Evolutionary conservation across 2,888 invertebrate genomes (phyloP), one percentile per base, ranked within the genome.

Genomic region (Resseliella maxima): DNA sequence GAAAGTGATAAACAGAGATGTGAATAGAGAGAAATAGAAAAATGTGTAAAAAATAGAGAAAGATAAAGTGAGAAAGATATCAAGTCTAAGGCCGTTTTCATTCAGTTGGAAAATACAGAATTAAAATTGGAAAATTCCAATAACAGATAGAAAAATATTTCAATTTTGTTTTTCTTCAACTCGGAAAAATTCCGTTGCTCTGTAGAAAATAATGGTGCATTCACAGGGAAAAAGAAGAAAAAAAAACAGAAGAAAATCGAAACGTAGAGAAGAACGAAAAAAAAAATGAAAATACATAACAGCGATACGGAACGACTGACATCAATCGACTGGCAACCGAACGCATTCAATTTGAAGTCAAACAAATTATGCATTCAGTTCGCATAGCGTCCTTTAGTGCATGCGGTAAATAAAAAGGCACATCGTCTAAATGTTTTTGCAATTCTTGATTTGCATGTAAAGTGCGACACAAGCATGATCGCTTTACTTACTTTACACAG

Each of bases 341-440:
- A 72, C 31, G 72, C 31, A 72, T 72, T 72, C 31, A 15, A 31
- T 31, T 31, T 15, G 31, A 72, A 72, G 72, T 72, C 72, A 18
- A 72, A 35, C 72, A 72, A 72, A 72, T 72, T 72, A 72, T 31
- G 72, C 72, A 72, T 72, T 31, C 72, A 31, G 2, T 21, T 72
- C 72, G 72, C 72, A 72, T 31, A 59, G 59, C 72, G 18, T 31
- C 27, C 12, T 72, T 72, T 72, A 2, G 0, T 72, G 72, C 72
- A 72, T 72, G 27, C 24, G 24, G 59, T 59, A 59, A 59, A 59
- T 59, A 59, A 59, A 27, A 2, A 59, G 5, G 24, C 59, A 59
- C 24, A n/a, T n/a, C 72, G 31, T 12, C 31, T 31, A 12, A 35
- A 72, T 72, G 72, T 72, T 72, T 72, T 15, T 72, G 15, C 72